phyloP scores from a whole-genome alignment of 1,140 invertebrate genomes.

The Drosophila parvula region DNA sequence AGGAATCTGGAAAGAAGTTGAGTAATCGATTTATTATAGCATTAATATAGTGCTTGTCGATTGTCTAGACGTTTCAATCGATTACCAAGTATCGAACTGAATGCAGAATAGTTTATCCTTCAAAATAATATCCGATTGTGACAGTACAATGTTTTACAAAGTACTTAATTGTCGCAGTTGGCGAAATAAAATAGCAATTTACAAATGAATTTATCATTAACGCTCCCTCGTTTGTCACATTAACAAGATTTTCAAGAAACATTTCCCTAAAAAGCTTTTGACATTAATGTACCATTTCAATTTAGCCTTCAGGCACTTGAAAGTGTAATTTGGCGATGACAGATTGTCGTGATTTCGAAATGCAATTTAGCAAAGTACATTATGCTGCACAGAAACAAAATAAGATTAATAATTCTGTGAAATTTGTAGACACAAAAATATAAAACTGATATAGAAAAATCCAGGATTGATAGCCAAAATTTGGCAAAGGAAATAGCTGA shows the following conservation, averaged over 20 bases:
- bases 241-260: no score
- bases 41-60: no score
- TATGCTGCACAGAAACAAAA: not conserved
- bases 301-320: slow-evolving; percentile 1
- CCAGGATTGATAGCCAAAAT: slow-evolving; percentile 1
- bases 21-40: no score
- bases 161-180: not conserved
- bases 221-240: no score
- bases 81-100: not conserved
- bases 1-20: not conserved
- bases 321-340: slow-evolving; percentile 16
- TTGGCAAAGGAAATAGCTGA: slow-evolving; percentile 21
- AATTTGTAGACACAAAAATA: no score
- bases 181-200: not conserved
- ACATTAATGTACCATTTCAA: slow-evolving; percentile 17
- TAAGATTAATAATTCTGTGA: no score
- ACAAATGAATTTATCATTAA: not conserved
- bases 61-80: no score
- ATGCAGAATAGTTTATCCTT: not conserved
- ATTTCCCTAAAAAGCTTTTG: not conserved
- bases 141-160: not conserved
- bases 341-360: slow-evolving; percentile 16
- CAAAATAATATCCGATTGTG: not conserved
- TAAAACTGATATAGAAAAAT: not conserved
- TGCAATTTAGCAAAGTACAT: slow-evolving; percentile 4